phyloP scores from a whole-genome alignment of 2,797 vertebrate species.

The Chromis chromis region DNA sequence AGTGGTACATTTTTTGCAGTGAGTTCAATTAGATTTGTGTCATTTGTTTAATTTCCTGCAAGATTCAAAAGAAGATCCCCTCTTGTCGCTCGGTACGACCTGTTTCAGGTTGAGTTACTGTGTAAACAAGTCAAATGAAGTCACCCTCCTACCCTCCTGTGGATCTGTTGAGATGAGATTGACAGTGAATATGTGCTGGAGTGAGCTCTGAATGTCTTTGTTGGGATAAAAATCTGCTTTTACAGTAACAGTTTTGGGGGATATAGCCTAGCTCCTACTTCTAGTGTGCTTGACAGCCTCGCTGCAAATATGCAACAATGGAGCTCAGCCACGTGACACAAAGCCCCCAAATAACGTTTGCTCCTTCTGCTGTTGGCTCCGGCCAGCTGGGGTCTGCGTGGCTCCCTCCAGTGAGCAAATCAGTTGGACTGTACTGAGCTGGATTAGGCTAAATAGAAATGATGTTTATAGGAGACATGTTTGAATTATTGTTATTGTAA shows the following conservation, averaged over 20 bases:
- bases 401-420: conserved; percentile 15
- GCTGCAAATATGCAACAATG: conserved; percentile 36
- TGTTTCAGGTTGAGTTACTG: conserved; percentile 1
- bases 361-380: conserved; percentile 40
- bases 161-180: background rate
- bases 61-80: conserved; percentile 17
- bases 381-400: conserved; percentile 34
- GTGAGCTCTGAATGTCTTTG: too few relatives aligned
- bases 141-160: background rate
- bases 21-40: conserved; percentile 29
- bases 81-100: background rate
- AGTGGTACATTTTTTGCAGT: background rate
- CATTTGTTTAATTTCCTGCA: conserved; percentile 17
- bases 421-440: conserved; percentile 5
- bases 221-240: conserved; percentile 1
- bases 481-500: too few relatives aligned
- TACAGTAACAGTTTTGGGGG: conserved; percentile 12
- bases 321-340: conserved; percentile 24
- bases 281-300: conserved; percentile 25
- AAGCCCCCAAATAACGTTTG: conserved; percentile 41
- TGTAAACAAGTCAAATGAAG: conserved; percentile 2
- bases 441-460: too few relatives aligned
- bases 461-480: background rate
- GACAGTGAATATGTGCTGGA: background rate
- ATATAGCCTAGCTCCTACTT: conserved; percentile 32